Evolutionary conservation across 1,140 invertebrate genomes (phyloP).

Genomic region (Drosophila varians): DNA sequence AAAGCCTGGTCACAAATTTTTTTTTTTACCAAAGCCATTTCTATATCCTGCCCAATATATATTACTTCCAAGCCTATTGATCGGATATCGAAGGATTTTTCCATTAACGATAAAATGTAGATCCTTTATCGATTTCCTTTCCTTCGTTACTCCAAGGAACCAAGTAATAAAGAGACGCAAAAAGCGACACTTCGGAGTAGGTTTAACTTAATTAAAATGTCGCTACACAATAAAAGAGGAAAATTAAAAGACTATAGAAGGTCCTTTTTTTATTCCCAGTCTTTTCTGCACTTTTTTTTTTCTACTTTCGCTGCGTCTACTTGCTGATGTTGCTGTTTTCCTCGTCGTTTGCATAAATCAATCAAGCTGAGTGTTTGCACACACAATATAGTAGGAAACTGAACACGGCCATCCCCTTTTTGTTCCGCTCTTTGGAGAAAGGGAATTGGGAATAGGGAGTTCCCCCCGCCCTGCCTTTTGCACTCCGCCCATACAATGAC

Average conservation of each 20-base stretch:
- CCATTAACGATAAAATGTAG: background rate
- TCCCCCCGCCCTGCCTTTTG: conserved; percentile 1
- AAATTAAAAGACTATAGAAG: background rate
- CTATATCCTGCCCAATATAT: too few species aligned
- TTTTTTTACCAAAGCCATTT: too few species aligned
- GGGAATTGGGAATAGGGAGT: background rate
- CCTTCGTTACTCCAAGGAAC: background rate
- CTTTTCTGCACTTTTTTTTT: conserved; percentile 3
- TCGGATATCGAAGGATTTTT: background rate
- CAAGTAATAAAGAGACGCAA: background rate
- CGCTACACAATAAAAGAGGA: background rate
- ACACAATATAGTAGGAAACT: conserved; percentile 23
- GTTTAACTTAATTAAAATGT: background rate
- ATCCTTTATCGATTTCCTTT: background rate
- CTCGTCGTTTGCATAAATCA: conserved; percentile 62
- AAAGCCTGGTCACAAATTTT: too few species aligned
- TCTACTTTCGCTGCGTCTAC: background rate
- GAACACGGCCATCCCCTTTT: background rate
- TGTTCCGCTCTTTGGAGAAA: background rate
- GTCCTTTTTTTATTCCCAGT: background rate
- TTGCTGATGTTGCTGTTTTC: conserved; percentile 9
- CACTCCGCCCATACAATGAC: conserved; percentile 17
- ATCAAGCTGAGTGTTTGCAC: conserved; percentile 67
- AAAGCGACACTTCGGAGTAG: background rate
- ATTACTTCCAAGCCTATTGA: background rate